Base-by-base conservation (phyloP, 2,113 vertebrate genomes). In the Malurus elegans region DNA sequence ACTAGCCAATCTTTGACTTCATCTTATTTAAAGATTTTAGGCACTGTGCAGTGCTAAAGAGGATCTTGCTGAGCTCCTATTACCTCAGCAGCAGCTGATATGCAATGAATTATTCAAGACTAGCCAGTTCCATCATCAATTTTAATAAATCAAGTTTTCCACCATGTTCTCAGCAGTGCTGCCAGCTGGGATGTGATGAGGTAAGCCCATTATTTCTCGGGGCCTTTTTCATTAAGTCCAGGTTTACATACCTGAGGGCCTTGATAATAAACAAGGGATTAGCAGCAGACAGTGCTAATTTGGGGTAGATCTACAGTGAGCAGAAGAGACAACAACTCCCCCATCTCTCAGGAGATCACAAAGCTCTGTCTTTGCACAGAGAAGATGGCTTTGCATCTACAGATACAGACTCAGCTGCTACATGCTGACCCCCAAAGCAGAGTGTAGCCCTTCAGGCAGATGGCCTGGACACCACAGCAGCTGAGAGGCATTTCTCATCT, bases 101-200 rank as follows among this genome's bases (percentile, higher is more conserved):
- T 23, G 31, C 67, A 89, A 95, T 97, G 87, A 97, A 97, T 97
- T 97, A 97, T 98, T 95, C 89, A 97, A 75, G 84, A 88, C 90
- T 64, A 94, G 88, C 86, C 83, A 92, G 92, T 92, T 96, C 73
- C 81, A 90, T 97, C 96, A 96, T 97, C 97, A 94, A 96, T 96
- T 97, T 98, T 97, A 97, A 97, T 97, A 95, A 95, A 88, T 79
- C 47, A 87, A 95, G 74, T 96, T 95, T 97, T 94, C 85, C 50
- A 88, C 87, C 47, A 17, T 93, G 79, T 81, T 76, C 79, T 93
- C n/a, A 45, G 79, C 79, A 93, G 47, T 85, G 34, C 72, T 93
- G 67, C 86, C 88, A 87, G 86, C 88, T 92, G 75, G 69, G 75
- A 44, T 91, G 48, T 45, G 81, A 66, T 94, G 79, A 95, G 26